Percentiles rank a stretch among this genome's conserved stretches.
Conservation (phyloP, 2,113 vertebrate genomes). For the Callithrix jacchus region DNA sequence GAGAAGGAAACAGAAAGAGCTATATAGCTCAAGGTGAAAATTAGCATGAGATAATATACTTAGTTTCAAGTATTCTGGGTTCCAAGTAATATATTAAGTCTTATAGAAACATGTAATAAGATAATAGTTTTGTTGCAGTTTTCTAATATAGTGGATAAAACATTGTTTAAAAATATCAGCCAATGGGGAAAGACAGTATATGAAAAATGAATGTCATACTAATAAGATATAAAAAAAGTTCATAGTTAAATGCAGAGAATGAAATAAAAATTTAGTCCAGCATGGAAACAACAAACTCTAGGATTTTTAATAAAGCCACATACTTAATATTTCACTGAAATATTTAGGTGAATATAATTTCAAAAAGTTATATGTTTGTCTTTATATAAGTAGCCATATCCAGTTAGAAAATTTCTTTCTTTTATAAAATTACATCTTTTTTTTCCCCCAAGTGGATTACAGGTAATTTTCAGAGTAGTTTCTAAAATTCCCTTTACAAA, state of each 20-base stretch:
- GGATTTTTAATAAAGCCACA: neutral
- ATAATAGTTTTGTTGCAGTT: neutral
- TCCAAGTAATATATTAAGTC: neutral
- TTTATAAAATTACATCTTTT: slow-evolving; percentile 75
- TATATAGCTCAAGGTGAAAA: neutral
- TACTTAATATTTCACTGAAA: neutral
- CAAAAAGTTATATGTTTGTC: neutral
- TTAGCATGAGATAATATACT: neutral
- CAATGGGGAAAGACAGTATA: neutral
- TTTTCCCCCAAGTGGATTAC: slow-evolving; percentile 48
- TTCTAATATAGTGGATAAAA: neutral
- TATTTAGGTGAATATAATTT: neutral
- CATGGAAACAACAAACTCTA: neutral
- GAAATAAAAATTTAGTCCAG: neutral
- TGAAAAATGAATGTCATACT: neutral
- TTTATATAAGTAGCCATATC: slow-evolving; percentile 24
- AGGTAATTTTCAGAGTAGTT: slow-evolving; percentile 70
- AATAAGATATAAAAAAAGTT: neutral
- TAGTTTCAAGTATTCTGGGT: neutral
- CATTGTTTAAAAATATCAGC: neutral
- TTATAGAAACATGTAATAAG: neutral
- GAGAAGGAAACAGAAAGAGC: neutral
- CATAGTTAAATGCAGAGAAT: neutral
- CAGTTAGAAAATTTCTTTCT: slow-evolving; percentile 74
- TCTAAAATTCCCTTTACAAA: slow-evolving; percentile 78